A percentile compares a stretch with the other conserved stretches of the same genome.
Evolutionary conservation across 2,797 vertebrate species (phyloP).

Genomic region (Hylomyscus alleni): DNA sequence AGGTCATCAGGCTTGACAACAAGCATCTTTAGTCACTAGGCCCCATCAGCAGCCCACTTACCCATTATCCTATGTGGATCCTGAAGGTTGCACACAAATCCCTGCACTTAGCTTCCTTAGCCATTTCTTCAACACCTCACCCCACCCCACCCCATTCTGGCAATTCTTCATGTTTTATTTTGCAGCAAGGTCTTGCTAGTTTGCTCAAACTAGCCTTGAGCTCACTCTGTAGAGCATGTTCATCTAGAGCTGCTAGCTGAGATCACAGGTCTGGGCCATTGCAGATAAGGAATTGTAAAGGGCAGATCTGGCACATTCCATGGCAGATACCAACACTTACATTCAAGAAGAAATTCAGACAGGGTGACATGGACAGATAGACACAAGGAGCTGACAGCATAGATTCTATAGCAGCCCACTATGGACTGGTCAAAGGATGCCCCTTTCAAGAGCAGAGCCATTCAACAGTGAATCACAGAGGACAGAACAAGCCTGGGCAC

Average conservation of each 20-base stretch:
- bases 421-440: neutral
- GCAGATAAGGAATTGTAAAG: neutral
- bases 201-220: neutral
- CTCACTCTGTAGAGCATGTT: neutral
- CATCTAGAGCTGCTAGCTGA: neutral
- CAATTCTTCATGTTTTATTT: neutral
- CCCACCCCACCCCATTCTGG: neutral
- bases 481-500: neutral
- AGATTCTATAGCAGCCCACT: neutral
- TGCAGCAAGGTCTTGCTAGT: neutral
- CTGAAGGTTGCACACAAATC: neutral
- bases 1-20: neutral
- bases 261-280: neutral
- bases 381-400: neutral
- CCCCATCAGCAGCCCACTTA: neutral
- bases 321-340: neutral
- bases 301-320: neutral
- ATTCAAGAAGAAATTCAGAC: no score
- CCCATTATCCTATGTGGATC: neutral
- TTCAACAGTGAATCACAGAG: neutral
- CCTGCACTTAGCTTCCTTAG: neutral
- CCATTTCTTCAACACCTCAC: neutral
- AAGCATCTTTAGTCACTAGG: neutral
- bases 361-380: fast-evolving
- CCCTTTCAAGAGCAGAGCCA: neutral